Evolutionary conservation across 2,888 invertebrate genomes (phyloP), one percentile per base, ranked within the genome.

Genomic region (Eupeodes latifasciatus): DNA sequence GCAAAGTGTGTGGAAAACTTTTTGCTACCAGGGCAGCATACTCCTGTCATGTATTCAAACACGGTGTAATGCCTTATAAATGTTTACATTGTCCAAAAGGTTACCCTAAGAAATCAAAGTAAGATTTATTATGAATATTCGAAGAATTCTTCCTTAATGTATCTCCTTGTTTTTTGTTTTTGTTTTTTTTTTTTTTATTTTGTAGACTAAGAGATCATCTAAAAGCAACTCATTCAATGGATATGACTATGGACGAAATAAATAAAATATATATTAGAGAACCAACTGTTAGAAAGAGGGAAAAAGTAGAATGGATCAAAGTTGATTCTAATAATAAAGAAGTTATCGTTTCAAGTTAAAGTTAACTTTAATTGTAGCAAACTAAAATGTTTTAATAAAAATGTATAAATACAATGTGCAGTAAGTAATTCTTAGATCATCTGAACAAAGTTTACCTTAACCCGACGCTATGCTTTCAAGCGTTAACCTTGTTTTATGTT

Each of bases 251-350:
- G 61, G 74, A 69, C 12, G 84, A 84, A 19, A 47, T 84, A 1
- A 62, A 44, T 9, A 84, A 84, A 75, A 67, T 74, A 5, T 84
- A 74, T 55, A 7, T 69, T 49, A 11, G 27, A 16, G 2, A 69
- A 12, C 84, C 74, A 12, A 49, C 12, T 9, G 61, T 53, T 36
- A n/a, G 53, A 69, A 74, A 79, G 0, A 44, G 84, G 57, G 74
- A 61, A 36, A 84, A 51, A 49, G 49, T 84, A 6, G 67, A 67
- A 14, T 84, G 84, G 84, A 75, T 84, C 3, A 84, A 84, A 75
- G 27, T 27, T 49, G 74, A 19, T 19, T 19, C 19, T 19, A 44
- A 66, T 19, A 44, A 59, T 4, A 67, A 55, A 16, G 55, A 55
- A 6, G 1, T 16, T 9, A 19, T 12, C 12, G 12, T 12, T 47